Evolutionary conservation across 2,113 vertebrate genomes (phyloP), one percentile per base, ranked within the genome.

Genomic region (Neolamprologus cancellatus): DNA sequence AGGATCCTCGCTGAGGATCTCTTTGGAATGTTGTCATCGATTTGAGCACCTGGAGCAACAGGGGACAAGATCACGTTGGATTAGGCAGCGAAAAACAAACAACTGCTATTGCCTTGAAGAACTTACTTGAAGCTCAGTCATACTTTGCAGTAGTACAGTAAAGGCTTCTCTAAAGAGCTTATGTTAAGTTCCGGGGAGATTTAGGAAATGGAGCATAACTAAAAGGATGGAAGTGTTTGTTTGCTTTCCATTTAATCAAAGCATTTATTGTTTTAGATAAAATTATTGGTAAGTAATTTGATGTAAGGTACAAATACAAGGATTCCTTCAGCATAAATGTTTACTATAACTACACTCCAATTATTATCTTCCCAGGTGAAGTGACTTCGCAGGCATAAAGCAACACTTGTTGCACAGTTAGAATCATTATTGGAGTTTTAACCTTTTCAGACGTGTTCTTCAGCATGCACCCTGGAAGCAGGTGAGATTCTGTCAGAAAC

Each of bases 1-100:
- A 99, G 96, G 94, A 99, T 98, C 94, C 98, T 94, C 59, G 98
- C 97, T 2, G 97, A 98, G 79, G 98, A 97, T 95, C 97, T 97
- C 96, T 99, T 98, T 95, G 98, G 98, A 94, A 99, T 92, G 14
- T 97, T 97, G 93, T 99, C 98, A 80, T 99, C 98, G 12, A 99
- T 97, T 95, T 99, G 98, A 94, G 97, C 96, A 91, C 98, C 98
- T 99, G 90, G 55, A 54, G 79, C 5, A 28, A 64, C 20, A 12
- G 14, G 25, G 28, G 20, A 59, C 8, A 13, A 2, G 59, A 78
- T 32, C 44, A 36, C 25, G 3, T 12, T 50, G 12, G n/a, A 28
- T 52, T 71, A 36, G 66, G 13, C 23, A 13, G 30, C 12, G 92
- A 93, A 96, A 83, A 66, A 71, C 46, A 69, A 82, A 41, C 7